Evolutionary conservation across 2,888 invertebrate genomes (phyloP).

Genomic region (Plagiodera versicolora): DNA sequence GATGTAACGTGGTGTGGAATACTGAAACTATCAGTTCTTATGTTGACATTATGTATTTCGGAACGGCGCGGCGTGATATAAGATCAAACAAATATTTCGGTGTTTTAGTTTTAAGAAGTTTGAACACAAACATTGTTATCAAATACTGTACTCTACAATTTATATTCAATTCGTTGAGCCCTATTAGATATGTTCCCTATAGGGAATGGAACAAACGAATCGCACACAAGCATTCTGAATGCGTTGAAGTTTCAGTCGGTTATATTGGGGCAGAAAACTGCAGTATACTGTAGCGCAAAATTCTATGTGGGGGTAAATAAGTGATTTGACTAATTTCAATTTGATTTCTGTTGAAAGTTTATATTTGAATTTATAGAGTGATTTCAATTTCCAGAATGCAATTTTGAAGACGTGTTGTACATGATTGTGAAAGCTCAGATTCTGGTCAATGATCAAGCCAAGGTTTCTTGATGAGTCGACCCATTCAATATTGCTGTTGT

Average conservation of each 20-base stretch:
- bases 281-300: background rate
- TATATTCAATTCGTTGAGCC: background rate
- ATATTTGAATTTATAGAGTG: background rate
- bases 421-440: slow-evolving; percentile 4
- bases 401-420: slow-evolving; percentile 6
- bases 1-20: no score
- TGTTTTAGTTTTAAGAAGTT: background rate
- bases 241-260: background rate
- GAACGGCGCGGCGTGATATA: no score
- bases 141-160: background rate
- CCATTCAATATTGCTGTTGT: slow-evolving; percentile 4
- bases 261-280: background rate
- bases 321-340: background rate
- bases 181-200: slow-evolving; percentile 2
- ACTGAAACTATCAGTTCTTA: no score
- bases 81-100: background rate
- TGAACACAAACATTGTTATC: background rate
- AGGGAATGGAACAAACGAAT: background rate
- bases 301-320: slow-evolving; percentile 6
- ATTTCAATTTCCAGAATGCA: slow-evolving; percentile 3
- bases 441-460: background rate
- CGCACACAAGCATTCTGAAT: slow-evolving; percentile 4
- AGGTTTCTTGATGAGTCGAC: slow-evolving; percentile 5
- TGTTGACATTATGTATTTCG: no score
- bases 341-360: background rate